Base-by-base conservation (phyloP, 2,888 invertebrate species). In the Drosophila fungiperda region DNA sequence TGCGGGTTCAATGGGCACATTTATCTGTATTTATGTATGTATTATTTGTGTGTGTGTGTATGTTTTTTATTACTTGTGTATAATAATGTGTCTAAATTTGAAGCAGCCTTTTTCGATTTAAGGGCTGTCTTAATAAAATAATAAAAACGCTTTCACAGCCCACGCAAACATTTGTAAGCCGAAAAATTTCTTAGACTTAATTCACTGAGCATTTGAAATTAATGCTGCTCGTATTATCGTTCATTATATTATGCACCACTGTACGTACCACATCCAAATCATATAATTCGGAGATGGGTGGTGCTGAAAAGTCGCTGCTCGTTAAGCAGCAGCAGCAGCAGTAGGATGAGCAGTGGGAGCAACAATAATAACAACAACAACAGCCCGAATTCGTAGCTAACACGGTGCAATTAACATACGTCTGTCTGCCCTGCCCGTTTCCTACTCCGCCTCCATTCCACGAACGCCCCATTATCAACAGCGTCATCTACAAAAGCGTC, bases 331-430 rank as follows among this genome's bases (percentile, higher is more conserved):
- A 68, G 7, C 33, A 65, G 42, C 42, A 45, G 42, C 11, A 42
- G 1, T 20, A 42, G 20, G 11, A 42, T 12, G 4, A 42, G 12
- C 20, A 23, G 23, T 45, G 15, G 8, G 7, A 45, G 23, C 23
- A 20, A 20, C 42, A 26, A 20, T 50, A 54, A 72, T 50, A 76
- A 64, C 61, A 73, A 73, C 38, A 38, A 4, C 15, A 74, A 61
- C 75, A 62, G 54, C 12, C 61, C 59, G 72, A 76, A 78, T 74
- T 87, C 77, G 71, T 57, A 72, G 67, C 62, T 73, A 76, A 85
- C 86, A 75, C 74, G 69, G 66, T 88, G 82, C 88, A 85, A 88
- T 88, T 86, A 85, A 76, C 83, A 82, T 83, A 53, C 59, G 63
- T 68, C 59, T 54, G 26, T n/a, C n/a, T 49, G 35, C 35, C 54